Conservation (phyloP, 2,797 vertebrate species). For the Cetoscarus ocellatus region DNA sequence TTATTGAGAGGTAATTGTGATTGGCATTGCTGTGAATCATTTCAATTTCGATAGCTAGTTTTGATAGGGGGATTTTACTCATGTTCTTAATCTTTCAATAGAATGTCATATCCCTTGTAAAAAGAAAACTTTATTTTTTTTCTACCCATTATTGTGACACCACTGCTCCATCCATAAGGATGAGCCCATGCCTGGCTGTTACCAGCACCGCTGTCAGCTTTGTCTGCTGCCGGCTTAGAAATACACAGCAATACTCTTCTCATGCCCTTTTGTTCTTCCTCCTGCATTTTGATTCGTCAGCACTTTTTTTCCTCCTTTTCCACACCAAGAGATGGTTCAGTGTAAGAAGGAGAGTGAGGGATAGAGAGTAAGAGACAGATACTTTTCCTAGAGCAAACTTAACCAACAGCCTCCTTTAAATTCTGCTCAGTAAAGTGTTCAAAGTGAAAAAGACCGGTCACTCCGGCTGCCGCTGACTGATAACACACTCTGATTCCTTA, state of each 20-base stretch:
- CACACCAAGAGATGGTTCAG: neutral
- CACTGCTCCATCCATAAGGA: no score
- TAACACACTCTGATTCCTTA: slow-evolving; percentile 35
- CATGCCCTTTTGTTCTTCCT: no score
- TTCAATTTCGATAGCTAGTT: slow-evolving; percentile 4
- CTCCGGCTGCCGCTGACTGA: slow-evolving; percentile 12
- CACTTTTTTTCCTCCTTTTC: neutral
- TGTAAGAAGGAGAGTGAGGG: neutral
- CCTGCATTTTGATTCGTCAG: no score
- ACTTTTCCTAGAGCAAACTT: neutral
- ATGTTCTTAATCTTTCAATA: no score
- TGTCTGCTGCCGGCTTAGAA: no score
- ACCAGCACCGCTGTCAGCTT: no score
- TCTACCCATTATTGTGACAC: no score
- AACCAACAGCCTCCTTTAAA: slow-evolving; percentile 7
- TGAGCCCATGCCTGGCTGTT: no score
- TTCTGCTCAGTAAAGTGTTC: slow-evolving; percentile 24
- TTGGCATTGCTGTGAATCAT: slow-evolving; percentile 8
- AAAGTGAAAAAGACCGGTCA: neutral
- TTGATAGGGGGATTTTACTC: neutral
- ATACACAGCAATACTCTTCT: no score
- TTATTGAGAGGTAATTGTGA: slow-evolving; percentile 17
- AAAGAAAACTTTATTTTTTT: no score
- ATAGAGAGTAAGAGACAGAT: neutral
- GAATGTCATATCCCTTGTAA: no score